Percentiles rank a stretch among this genome's conserved stretches.
Conservation (phyloP, 2,113 vertebrate species). For the Passer montanus region DNA sequence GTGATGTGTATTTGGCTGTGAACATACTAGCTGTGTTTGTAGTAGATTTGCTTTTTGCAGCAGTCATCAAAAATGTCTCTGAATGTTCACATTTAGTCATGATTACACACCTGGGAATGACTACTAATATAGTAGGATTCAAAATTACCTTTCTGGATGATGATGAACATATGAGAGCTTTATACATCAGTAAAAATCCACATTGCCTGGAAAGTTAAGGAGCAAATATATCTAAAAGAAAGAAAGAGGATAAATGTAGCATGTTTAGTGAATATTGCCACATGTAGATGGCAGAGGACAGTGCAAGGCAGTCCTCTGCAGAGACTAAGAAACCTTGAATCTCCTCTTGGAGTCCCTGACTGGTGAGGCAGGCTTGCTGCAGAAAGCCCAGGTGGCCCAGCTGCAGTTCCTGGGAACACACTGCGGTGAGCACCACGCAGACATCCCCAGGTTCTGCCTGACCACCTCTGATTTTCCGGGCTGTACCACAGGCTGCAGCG, state of each 20-base stretch:
- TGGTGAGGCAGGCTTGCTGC: neutral
- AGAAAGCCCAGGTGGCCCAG: neutral
- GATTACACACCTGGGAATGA: neutral
- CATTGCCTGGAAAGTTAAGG: neutral
- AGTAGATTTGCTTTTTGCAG: neutral
- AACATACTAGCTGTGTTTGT: neutral
- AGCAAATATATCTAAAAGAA: neutral
- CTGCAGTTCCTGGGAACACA: fast-evolving
- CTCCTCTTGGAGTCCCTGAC: neutral
- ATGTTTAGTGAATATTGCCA: neutral
- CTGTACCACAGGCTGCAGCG: neutral
- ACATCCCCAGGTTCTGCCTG: neutral
- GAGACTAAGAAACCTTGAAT: neutral
- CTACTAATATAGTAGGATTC: neutral
- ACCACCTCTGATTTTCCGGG: fast-evolving
- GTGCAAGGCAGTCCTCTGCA: neutral
- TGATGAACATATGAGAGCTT: neutral
- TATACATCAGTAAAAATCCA: neutral
- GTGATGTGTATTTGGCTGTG: neutral
- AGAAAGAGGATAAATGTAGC: neutral
- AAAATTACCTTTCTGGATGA: neutral
- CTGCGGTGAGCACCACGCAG: neutral
- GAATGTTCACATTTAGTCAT: neutral
- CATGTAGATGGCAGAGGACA: neutral
- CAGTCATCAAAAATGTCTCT: neutral